These are phyloP conservation scores for Paramuricea clavata DNA, from an alignment of 92 coral and sea anemone species.

Conservation along the genomic window DNA sequence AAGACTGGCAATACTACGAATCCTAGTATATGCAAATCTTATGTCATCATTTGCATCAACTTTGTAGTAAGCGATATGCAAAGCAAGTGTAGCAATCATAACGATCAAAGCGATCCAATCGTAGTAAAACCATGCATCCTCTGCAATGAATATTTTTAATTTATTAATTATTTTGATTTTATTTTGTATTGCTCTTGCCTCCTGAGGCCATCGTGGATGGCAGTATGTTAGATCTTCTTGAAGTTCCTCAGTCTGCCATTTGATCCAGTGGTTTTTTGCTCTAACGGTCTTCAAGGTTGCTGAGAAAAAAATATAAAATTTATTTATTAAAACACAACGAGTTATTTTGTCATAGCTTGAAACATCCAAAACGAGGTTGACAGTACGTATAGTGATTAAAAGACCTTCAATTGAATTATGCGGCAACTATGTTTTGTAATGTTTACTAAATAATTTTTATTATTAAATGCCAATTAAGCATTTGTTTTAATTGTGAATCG, in stretches of 20 bases:
- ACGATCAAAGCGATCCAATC: constrained; percentile 76
- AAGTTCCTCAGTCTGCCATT: constrained; percentile 34
- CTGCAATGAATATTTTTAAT: constrained; percentile 17
- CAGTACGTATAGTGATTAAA: no score
- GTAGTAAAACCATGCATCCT: constrained; percentile 69
- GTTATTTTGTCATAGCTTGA: not conserved
- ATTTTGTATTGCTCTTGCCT: not conserved
- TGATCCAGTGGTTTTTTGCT: constrained; percentile 33
- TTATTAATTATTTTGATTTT: constrained; percentile 35
- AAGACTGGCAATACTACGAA: constrained; percentile 66
- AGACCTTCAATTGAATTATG: no score
- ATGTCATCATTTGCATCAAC: constrained; percentile 50
- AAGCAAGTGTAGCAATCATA: constrained; percentile 58
- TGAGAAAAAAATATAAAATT: not conserved
- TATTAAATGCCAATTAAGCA: no score
- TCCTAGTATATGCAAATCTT: constrained; percentile 66
- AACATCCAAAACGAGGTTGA: not conserved
- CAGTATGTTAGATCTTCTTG: constrained; percentile 30
- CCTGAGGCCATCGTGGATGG: no score
- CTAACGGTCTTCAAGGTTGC: constrained; percentile 20
- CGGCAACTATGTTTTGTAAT: no score
- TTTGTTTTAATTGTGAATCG: no score
- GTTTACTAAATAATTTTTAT: no score
- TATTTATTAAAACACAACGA: not conserved
- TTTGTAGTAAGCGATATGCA: constrained; percentile 74